These are phyloP conservation scores for Beris morrisii DNA, from an alignment of 2,888 invertebrate species.

Conservation along the genomic window DNA sequence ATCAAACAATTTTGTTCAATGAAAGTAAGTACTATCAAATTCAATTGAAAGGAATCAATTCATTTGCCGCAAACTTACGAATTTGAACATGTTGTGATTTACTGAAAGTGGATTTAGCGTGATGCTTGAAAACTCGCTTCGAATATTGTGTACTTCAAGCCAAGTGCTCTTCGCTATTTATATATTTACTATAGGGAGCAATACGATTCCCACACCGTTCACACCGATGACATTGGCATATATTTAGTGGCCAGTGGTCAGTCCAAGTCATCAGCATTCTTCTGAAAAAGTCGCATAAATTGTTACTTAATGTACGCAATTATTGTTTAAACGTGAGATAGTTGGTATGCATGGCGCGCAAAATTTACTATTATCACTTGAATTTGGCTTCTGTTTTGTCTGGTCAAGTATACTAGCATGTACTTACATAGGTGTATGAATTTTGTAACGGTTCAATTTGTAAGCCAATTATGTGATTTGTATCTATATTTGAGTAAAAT, in stretches of 20 bases:
- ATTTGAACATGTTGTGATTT: slow-evolving; percentile 27
- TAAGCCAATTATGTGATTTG: neutral
- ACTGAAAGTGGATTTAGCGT: neutral
- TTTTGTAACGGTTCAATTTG: slow-evolving; percentile 22
- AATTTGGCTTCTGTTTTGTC: slow-evolving; percentile 12
- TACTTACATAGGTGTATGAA: neutral
- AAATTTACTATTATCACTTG: neutral
- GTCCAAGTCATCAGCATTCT: slow-evolving; percentile 15
- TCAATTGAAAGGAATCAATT: neutral
- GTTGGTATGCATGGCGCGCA: slow-evolving; percentile 9
- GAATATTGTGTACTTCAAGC: slow-evolving; percentile 2
- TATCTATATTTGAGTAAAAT: too few species aligned
- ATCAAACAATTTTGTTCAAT: neutral
- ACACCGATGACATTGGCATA: slow-evolving; percentile 24
- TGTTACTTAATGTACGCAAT: slow-evolving; percentile 18
- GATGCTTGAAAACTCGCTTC: neutral
- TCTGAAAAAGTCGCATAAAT: neutral
- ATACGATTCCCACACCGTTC: slow-evolving; percentile 14
- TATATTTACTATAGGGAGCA: neutral
- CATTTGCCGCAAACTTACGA: slow-evolving; percentile 21
- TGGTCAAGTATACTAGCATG: neutral
- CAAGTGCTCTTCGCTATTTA: slow-evolving; percentile 10
- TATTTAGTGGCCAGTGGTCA: neutral
- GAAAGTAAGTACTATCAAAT: neutral
- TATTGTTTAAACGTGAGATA: slow-evolving; percentile 15